Evolutionary conservation across 2,888 invertebrate species (phyloP).

Genomic region (Lycia hirtaria): DNA sequence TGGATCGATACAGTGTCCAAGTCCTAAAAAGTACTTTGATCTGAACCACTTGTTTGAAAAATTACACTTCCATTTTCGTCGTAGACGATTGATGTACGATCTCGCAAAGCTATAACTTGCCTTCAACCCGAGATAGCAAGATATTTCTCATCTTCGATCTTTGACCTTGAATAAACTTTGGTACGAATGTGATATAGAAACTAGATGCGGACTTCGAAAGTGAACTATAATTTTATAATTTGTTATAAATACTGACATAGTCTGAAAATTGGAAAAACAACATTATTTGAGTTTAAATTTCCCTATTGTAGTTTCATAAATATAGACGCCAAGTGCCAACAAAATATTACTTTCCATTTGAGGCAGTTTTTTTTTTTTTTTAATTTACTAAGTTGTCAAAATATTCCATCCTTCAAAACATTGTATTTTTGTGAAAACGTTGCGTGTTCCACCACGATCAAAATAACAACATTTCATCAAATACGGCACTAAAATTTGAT

Average conservation of each 20-base stretch:
- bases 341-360: too few relatives aligned
- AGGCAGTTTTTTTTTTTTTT: too few relatives aligned
- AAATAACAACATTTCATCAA: slow-evolving; percentile 42
- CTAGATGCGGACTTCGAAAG: not conserved
- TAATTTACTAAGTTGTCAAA: not conserved
- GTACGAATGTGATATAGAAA: not conserved
- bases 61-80: not conserved
- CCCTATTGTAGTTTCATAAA: too few relatives aligned
- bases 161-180: slow-evolving; percentile 8
- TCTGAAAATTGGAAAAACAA: too few relatives aligned
- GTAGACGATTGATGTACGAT: slow-evolving; percentile 1
- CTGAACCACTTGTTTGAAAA: not conserved
- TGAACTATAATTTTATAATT: not conserved
- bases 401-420: not conserved
- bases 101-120: slow-evolving; percentile 5
- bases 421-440: slow-evolving; percentile 8
- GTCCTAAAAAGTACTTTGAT: not conserved
- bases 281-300: too few relatives aligned
- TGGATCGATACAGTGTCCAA: too few relatives aligned
- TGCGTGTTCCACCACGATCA: slow-evolving; percentile 8
- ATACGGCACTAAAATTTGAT: slow-evolving; percentile 54
- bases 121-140: not conserved
- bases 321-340: too few relatives aligned
- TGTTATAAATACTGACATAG: too few relatives aligned
- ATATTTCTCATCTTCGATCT: slow-evolving; percentile 11